phyloP scores from a whole-genome alignment of 2,888 invertebrate genomes.

The Drosophila phalerata region DNA sequence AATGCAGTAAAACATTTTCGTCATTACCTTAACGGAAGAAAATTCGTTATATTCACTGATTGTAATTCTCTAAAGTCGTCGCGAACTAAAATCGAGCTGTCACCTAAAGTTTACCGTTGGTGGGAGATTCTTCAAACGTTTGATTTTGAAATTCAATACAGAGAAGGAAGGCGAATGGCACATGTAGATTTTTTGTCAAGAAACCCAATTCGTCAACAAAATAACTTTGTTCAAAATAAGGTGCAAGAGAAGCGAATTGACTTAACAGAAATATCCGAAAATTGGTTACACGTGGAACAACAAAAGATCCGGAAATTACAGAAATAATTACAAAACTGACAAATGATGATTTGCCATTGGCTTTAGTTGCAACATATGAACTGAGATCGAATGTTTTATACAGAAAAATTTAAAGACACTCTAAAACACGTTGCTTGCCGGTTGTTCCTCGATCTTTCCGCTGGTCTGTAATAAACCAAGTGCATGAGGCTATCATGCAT shows the following conservation, averaged over 20 bases:
- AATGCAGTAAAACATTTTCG: conserved; percentile 47
- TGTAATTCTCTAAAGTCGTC: conserved; percentile 20
- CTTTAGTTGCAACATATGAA: conserved; percentile 21
- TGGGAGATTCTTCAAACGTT: conserved; percentile 1
- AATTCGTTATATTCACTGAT: conserved; percentile 14
- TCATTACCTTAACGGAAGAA: conserved; percentile 41
- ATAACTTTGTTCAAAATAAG: background rate
- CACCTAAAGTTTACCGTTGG: conserved; percentile 1
- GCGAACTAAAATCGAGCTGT: background rate
- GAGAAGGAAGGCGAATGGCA: conserved; percentile 33
- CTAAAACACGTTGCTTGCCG: conserved; percentile 1
- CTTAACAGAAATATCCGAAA: conserved; percentile 25
- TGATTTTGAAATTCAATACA: background rate
- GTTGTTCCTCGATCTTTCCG: background rate
- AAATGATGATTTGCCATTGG: conserved; percentile 2
- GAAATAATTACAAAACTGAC: background rate
- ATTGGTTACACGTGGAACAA: conserved; percentile 22
- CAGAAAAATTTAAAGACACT: conserved; percentile 17
- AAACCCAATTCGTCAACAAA: conserved; percentile 5
- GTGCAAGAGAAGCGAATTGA: conserved; percentile 30
- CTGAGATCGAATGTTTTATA: conserved; percentile 16
- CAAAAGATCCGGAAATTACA: background rate
- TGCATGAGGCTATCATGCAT: conserved; percentile 26
- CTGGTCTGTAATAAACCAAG: conserved; percentile 13
- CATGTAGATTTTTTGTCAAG: conserved; percentile 37